These are phyloP conservation scores for Microplitis mediator DNA, from an alignment of 1,140 invertebrate species.

Conservation along the genomic window DNA sequence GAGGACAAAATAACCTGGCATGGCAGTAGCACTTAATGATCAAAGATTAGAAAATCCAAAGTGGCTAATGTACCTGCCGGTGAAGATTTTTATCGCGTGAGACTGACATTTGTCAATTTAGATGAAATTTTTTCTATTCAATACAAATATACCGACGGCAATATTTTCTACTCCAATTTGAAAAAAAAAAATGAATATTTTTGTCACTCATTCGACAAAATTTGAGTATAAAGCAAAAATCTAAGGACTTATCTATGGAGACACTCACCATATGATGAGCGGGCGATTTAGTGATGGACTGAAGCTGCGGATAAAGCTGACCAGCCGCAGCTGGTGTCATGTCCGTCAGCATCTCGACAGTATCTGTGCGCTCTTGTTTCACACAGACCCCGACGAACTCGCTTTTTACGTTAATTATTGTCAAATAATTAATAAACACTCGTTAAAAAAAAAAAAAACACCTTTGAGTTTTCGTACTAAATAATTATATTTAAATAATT, in stretches of 20 bases:
- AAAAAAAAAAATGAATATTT: neutral
- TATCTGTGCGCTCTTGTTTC: constrained; percentile 22
- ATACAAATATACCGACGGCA: too few relatives aligned
- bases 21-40: constrained; percentile 46
- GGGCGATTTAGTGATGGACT: constrained; percentile 59
- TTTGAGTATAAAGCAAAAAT: neutral
- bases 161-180: neutral
- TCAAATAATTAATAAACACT: constrained; percentile 13
- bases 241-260: neutral
- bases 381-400: too few relatives aligned
- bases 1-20: constrained; percentile 32
- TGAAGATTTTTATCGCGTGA: constrained; percentile 45
- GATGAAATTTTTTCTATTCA: neutral
- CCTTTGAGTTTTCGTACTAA: neutral
- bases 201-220: neutral
- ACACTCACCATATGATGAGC: constrained; percentile 62
- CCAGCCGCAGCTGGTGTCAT: constrained; percentile 62
- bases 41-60: constrained; percentile 32
- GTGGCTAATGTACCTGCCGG: constrained; percentile 35
- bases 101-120: neutral
- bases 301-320: constrained; percentile 60
- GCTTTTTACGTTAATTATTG: neutral
- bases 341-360: constrained; percentile 57
- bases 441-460: neutral
- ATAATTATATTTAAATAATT: too few relatives aligned